phyloP scores from a whole-genome alignment of 2,888 invertebrate species.

The Himalopsyche tibetana region DNA sequence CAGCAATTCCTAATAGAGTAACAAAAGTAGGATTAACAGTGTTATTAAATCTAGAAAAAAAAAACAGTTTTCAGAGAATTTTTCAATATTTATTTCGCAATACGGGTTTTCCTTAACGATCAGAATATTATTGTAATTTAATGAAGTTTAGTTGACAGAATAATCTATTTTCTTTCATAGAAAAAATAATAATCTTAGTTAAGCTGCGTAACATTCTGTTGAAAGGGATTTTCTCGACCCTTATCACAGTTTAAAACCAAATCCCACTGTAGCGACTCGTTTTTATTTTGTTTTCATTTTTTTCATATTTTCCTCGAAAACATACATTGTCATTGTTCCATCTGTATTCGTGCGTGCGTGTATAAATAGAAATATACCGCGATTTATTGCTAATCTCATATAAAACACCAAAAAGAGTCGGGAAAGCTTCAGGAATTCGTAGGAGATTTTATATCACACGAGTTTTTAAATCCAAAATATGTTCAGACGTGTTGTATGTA shows the following conservation, averaged over 20 bases:
- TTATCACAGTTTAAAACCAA: slow-evolving; percentile 8
- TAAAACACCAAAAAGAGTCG: background rate
- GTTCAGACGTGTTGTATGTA: too few relatives aligned
- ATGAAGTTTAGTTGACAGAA: too few relatives aligned
- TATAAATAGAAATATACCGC: background rate
- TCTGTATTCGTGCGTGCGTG: background rate
- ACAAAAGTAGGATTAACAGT: too few relatives aligned
- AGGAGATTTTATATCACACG: background rate
- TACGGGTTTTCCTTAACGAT: too few relatives aligned
- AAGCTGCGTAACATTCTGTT: background rate
- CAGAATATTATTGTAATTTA: too few relatives aligned
- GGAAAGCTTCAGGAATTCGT: background rate
- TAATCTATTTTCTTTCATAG: too few relatives aligned
- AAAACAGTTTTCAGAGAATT: too few relatives aligned
- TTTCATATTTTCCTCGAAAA: background rate
- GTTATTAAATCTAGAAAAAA: too few relatives aligned
- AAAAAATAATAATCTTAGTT: background rate
- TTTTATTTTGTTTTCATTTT: background rate
- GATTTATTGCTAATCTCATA: background rate
- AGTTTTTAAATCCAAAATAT: background rate
- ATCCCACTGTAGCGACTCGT: background rate
- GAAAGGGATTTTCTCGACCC: background rate
- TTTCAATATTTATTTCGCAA: too few relatives aligned
- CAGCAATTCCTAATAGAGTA: too few relatives aligned
- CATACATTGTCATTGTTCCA: background rate